Percentiles rank a stretch among this genome's conserved stretches.
Conservation (phyloP, 2,113 vertebrate genomes). For the Gorsachius goisagi region DNA sequence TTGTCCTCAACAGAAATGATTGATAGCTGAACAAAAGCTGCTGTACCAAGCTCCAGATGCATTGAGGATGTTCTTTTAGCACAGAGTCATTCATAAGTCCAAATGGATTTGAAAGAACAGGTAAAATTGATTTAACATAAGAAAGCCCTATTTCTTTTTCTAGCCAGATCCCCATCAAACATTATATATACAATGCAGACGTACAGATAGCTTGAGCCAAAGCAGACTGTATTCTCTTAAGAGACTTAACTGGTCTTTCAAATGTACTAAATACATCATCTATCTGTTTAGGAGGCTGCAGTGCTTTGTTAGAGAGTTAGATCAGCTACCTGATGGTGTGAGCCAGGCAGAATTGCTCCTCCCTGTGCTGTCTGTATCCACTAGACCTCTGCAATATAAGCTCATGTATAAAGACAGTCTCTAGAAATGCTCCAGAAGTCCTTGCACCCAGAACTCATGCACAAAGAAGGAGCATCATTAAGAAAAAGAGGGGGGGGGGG, state of each 20-base stretch:
- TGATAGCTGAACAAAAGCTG: neutral
- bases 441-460: neutral
- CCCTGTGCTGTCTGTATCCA: neutral
- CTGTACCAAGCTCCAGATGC: neutral
- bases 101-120: neutral
- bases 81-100: neutral
- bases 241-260: neutral
- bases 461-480: neutral
- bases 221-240: neutral
- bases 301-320: conserved; percentile 5
- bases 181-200: neutral
- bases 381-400: neutral
- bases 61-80: neutral
- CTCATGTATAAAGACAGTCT: neutral
- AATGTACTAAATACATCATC: neutral
- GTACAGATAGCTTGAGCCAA: neutral
- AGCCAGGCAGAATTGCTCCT: neutral
- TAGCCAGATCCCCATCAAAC: neutral
- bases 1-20: neutral
- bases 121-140: neutral
- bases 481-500: neutral
- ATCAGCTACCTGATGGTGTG: neutral
- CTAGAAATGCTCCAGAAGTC: neutral
- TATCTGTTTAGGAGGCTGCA: neutral
- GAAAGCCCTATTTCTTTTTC: neutral